phyloP scores from a whole-genome alignment of 2,113 vertebrate species.

The Rhinolophus sinicus region DNA sequence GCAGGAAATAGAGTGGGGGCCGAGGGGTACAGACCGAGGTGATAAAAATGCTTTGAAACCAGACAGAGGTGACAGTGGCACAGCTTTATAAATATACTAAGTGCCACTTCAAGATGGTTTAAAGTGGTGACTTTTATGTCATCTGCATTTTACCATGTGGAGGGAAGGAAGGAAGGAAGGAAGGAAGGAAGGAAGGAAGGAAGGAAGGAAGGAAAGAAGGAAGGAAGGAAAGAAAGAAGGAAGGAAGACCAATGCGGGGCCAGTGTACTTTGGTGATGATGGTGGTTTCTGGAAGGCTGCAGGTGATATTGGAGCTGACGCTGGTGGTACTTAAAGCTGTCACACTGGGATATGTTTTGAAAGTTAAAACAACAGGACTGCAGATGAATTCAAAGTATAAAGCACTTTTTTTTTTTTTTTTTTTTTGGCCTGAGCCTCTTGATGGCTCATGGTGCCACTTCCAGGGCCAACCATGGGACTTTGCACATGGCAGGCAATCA shows the following conservation, averaged over 20 bases:
- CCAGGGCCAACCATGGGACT: neutral
- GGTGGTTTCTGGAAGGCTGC: neutral
- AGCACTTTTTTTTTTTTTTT: neutral
- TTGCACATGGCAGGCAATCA: rapidly evolving
- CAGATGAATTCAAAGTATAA: neutral
- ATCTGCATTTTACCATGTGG: neutral
- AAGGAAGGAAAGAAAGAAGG: neutral
- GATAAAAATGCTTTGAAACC: neutral
- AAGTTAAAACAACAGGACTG: neutral
- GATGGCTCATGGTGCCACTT: neutral
- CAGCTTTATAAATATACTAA: neutral
- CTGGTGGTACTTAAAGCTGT: neutral
- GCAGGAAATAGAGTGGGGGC: neutral
- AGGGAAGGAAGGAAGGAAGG: neutral
- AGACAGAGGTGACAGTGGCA: neutral
- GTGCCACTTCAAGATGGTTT: neutral
- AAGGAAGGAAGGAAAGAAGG: too few relatives aligned
- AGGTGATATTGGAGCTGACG: too few relatives aligned
- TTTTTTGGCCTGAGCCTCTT: too few relatives aligned
- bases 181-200: rapidly evolving
- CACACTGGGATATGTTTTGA: neutral
- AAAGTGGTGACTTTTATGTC: neutral
- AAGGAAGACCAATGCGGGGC: neutral
- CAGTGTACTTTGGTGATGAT: neutral
- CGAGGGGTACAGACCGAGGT: neutral